A percentile compares a stretch with the other conserved stretches of the same genome.
phyloP scores from a whole-genome alignment of 2,888 invertebrate species.

The Rhynchonema sp. region DNA sequence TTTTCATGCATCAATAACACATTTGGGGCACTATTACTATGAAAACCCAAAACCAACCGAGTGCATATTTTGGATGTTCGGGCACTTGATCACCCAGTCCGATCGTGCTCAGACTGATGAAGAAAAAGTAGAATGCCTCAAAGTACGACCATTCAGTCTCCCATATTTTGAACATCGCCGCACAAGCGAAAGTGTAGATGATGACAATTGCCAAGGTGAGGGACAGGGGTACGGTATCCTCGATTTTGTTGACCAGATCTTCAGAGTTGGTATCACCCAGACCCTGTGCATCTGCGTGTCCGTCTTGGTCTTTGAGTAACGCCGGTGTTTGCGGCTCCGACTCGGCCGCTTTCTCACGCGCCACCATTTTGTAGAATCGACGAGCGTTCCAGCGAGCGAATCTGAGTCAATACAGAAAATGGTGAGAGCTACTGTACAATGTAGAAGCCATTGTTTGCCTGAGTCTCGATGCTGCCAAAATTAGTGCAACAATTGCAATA shows the following conservation, averaged over 20 bases:
- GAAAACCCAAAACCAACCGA: slow-evolving; percentile 10
- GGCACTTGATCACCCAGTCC: slow-evolving; percentile 23
- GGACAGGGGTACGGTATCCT: slow-evolving; percentile 9
- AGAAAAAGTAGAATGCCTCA: slow-evolving; percentile 21
- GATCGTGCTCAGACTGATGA: slow-evolving; percentile 20
- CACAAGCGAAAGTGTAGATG: slow-evolving; percentile 17
- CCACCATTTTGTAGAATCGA: too few relatives aligned
- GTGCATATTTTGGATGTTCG: slow-evolving; percentile 17
- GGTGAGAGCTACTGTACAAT: too few relatives aligned
- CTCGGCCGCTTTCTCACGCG: background rate
- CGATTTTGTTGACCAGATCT: slow-evolving; percentile 8
- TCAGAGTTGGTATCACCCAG: background rate
- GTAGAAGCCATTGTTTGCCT: too few relatives aligned
- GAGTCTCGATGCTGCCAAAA: too few relatives aligned
- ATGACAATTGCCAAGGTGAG: slow-evolving; percentile 13
- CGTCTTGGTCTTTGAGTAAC: too few relatives aligned
- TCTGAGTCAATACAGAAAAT: too few relatives aligned
- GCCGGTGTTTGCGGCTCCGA: too few relatives aligned
- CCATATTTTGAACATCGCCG: slow-evolving; percentile 17
- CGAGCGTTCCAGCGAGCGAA: too few relatives aligned
- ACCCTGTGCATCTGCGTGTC: too few relatives aligned
- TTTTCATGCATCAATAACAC: too few relatives aligned
- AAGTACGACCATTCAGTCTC: slow-evolving; percentile 20
- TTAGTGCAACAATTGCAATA: too few relatives aligned
- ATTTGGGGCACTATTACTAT: too few relatives aligned